phyloP scores from a whole-genome alignment of 2,797 vertebrate species.

The Falco berigora region DNA sequence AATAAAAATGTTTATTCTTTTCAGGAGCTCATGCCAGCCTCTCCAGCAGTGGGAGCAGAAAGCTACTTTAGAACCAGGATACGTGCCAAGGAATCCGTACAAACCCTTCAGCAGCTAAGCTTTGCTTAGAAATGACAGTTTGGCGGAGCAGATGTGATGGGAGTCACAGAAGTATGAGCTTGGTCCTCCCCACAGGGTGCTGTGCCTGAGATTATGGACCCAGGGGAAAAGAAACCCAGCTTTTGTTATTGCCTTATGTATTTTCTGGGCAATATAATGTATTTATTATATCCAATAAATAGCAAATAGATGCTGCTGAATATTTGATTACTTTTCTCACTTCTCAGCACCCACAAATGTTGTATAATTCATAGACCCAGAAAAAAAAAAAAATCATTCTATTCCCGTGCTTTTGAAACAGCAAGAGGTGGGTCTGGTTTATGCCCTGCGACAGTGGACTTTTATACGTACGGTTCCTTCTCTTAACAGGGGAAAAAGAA shows the following conservation, averaged over 20 bases:
- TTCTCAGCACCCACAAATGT: constrained; percentile 15
- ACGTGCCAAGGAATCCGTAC: background rate
- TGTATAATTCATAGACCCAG: constrained; percentile 52
- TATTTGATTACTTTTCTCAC: constrained; percentile 47
- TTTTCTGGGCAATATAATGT: background rate
- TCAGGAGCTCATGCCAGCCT: background rate
- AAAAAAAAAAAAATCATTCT: background rate
- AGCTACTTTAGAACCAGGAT: background rate
- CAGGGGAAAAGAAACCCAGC: background rate
- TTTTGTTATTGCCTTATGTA: background rate
- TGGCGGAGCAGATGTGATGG: background rate
- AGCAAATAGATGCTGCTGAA: constrained; percentile 49
- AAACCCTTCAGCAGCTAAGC: background rate
- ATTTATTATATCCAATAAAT: background rate
- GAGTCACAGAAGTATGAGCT: background rate
- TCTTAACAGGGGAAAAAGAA: background rate
- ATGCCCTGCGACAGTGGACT: background rate
- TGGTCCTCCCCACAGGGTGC: background rate
- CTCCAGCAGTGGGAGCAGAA: no score
- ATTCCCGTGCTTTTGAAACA: background rate
- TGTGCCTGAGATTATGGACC: background rate
- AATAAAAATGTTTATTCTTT: background rate
- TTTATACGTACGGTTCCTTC: background rate
- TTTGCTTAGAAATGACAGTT: background rate
- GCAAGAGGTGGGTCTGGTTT: background rate